Base-by-base conservation (phyloP, 1,140 invertebrate species). In the Pachypeltis micranthus region DNA sequence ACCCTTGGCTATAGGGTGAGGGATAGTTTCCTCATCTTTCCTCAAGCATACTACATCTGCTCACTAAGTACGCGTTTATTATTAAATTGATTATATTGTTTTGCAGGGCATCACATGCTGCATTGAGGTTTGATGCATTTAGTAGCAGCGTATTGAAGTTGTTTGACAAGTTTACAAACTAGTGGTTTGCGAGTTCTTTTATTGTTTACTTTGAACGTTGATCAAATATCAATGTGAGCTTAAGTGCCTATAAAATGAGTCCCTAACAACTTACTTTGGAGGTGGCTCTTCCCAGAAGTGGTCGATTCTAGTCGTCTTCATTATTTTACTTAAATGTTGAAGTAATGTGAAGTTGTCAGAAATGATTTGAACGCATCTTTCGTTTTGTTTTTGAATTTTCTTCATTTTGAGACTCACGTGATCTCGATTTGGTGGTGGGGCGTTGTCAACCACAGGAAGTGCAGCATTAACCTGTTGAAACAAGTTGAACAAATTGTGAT, bases 321-420 rank as follows among this genome's bases (percentile, higher is more conserved):
- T 81, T 58, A 83, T 79, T 21, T 72, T 69, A 21, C 70, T 72
- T 19, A 83, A 71, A 34, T 79, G 75, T 68, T 80, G 76, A 61
- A 82, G 69, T 23, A 83, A 68, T 29, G 75, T 75, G 63, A 78
- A 78, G 71, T 83, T 83, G 65, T 82, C 79, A 27, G 70, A 69
- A 65, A 78, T 74, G 27, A 82, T 79, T 69, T 77, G 74, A 44
- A 70, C 63, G 56, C 70, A 73, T 16, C 81, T 70, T 68, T 83
- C 81, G 2, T 69, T 66, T 70, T 83, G 81, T n/a, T 74, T 75
- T 69, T 81, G 80, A 21, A 74, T 68, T 69, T 79, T 79, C 70
- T 82, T 82, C 27, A 79, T 68, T 70, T 83, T 83, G 23, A 75
- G 67, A 1, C 70, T 69, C 0, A 83, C 80, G 69, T 83, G 81